A percentile compares a stretch with the other conserved stretches of the same genome.
These are phyloP conservation scores for Synergus umbraculus DNA, from an alignment of 2,888 invertebrate species.

Conservation along the genomic window DNA sequence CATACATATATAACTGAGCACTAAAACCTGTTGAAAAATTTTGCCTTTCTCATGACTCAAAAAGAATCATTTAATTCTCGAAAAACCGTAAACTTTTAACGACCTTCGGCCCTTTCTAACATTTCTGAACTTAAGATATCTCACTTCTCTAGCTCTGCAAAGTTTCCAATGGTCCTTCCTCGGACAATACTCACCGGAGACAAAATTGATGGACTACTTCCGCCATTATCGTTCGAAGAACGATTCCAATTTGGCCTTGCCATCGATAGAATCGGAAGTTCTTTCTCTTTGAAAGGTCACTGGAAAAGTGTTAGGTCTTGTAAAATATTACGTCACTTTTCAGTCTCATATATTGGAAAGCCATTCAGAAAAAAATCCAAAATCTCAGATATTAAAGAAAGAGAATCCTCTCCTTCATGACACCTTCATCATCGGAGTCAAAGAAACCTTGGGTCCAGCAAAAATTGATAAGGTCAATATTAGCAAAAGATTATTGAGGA, in stretches of 20 bases:
- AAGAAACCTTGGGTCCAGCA: neutral
- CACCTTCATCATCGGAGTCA: no score
- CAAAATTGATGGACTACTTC: conserved; percentile 60
- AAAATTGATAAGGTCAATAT: no score
- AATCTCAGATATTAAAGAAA: neutral
- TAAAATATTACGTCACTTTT: neutral
- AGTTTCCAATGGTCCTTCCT: conserved; percentile 13
- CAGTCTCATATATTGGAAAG: neutral
- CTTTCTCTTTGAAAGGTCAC: conserved; percentile 7
- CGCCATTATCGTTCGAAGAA: conserved; percentile 54
- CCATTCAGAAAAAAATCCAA: neutral
- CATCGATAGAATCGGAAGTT: conserved; percentile 11
- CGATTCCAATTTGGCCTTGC: conserved; percentile 47
- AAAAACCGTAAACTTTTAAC: conserved; percentile 19
- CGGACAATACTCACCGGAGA: conserved; percentile 49
- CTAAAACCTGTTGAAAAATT: neutral
- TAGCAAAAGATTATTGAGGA: neutral
- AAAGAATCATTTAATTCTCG: neutral
- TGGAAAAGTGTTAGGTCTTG: neutral
- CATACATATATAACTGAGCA: neutral
- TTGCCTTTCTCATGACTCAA: neutral
- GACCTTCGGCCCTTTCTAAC: neutral
- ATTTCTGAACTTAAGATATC: conserved; percentile 8
- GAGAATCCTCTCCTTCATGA: no score
- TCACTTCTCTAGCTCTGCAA: neutral